phyloP scores from a whole-genome alignment of 2,888 invertebrate genomes.

The Myathropa florea region DNA sequence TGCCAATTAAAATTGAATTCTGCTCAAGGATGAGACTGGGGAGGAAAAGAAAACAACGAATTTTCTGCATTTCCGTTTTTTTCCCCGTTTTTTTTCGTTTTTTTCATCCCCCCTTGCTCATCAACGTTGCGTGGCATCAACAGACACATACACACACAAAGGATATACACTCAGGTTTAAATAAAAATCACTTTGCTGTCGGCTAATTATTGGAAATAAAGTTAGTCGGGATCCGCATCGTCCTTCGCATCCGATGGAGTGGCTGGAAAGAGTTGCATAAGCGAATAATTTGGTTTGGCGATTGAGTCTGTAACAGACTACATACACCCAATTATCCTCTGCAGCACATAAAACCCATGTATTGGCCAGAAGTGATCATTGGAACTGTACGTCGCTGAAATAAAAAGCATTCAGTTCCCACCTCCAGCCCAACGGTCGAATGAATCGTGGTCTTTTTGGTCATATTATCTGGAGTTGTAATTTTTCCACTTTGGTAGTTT shows the following conservation, averaged over 20 bases:
- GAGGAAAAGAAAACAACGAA: neutral
- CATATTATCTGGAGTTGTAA: slow-evolving; percentile 55
- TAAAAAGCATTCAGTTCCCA: neutral
- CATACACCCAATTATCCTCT: slow-evolving; percentile 27
- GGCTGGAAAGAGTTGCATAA: no score
- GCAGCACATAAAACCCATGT: slow-evolving; percentile 4
- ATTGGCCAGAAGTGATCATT: neutral
- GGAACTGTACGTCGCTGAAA: neutral
- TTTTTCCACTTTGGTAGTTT: slow-evolving; percentile 68
- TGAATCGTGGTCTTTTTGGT: slow-evolving; percentile 43
- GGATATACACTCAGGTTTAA: slow-evolving; percentile 13
- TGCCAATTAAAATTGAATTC: slow-evolving; percentile 46
- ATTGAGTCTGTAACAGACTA: slow-evolving; percentile 40
- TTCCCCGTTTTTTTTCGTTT: neutral
- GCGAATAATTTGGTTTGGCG: slow-evolving; percentile 41
- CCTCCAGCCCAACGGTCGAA: slow-evolving; percentile 9
- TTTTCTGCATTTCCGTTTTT: neutral
- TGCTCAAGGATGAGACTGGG: neutral
- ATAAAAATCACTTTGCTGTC: slow-evolving; percentile 34
- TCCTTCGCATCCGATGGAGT: neutral
- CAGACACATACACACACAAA: neutral
- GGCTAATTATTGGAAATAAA: slow-evolving; percentile 55
- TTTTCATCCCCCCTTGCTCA: neutral
- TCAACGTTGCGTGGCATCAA: neutral
- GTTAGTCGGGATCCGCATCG: slow-evolving; percentile 13